Percentiles rank a stretch among this genome's conserved stretches.
Evolutionary conservation across 53 echinoderm and acorn worm species (phyloP).

Genomic region (Pentamera pediparva): DNA sequence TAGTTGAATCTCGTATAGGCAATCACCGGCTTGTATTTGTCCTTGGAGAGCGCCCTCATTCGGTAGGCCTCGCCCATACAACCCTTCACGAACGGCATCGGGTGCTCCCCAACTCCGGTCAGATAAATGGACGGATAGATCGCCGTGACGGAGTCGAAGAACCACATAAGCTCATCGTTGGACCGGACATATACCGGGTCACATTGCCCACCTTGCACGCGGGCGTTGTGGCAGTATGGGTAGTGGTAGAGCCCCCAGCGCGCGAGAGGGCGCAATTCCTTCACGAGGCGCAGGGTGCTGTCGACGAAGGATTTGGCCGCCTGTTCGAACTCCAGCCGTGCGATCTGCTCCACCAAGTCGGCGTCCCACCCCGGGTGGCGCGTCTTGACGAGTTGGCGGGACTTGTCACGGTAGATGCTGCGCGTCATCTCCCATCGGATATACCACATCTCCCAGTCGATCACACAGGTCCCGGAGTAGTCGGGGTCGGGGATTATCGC

Average conservation of each 20-base stretch:
- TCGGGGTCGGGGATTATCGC: constrained; percentile 33
- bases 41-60: constrained; percentile 31
- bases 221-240: constrained; percentile 51
- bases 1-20: constrained; percentile 77
- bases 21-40: constrained; percentile 39
- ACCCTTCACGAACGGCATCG: constrained; percentile 18
- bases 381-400: constrained; percentile 18
- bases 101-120: neutral
- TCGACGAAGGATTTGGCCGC: constrained; percentile 57
- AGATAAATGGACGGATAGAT: constrained; percentile 90
- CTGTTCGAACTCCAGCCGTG: constrained; percentile 56
- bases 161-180: constrained; percentile 72
- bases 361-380: constrained; percentile 51
- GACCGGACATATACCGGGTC: neutral
- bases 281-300: constrained; percentile 49
- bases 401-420: constrained; percentile 17
- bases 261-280: constrained; percentile 44
- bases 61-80: constrained; percentile 60
- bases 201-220: constrained; percentile 11
- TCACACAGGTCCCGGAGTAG: constrained; percentile 46
- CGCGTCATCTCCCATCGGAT: constrained; percentile 25
- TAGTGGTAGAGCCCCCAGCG: constrained; percentile 71
- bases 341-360: constrained; percentile 44
- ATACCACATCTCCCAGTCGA: constrained; percentile 68
- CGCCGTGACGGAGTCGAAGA: constrained; percentile 54